Conservation (phyloP, 2,888 invertebrate genomes). For the Oligia fasciuncula region DNA sequence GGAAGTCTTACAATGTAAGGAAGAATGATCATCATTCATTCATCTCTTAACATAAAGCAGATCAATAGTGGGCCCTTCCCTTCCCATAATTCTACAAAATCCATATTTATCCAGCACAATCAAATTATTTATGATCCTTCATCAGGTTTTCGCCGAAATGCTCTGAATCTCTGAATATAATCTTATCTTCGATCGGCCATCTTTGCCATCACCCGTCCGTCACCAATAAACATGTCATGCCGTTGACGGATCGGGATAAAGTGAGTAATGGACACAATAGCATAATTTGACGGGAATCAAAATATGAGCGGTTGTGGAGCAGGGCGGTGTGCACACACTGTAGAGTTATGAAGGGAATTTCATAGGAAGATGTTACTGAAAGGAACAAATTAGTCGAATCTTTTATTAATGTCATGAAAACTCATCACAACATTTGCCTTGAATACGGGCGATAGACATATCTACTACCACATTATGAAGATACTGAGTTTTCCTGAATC, state of each 20-base stretch:
- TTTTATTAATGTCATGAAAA: not conserved
- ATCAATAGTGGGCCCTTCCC: constrained; percentile 6
- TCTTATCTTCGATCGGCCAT: constrained; percentile 82
- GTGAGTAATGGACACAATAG: constrained; percentile 82
- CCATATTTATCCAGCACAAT: constrained; percentile 56
- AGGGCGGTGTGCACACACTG: constrained; percentile 49
- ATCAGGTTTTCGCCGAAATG: constrained; percentile 69
- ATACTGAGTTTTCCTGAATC: not conserved
- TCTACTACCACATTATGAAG: not conserved
- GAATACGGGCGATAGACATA: not conserved
- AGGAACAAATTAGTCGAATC: not conserved
- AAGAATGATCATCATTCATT: not conserved
- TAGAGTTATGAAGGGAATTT: not conserved
- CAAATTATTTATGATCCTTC: constrained; percentile 68
- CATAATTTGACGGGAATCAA: constrained; percentile 86
- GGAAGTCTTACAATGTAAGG: not conserved
- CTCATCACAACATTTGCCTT: not conserved
- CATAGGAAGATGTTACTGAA: not conserved
- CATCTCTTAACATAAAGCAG: constrained; percentile 26
- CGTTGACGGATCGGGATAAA: constrained; percentile 79
- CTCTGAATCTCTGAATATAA: constrained; percentile 78
- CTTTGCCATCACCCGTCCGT: constrained; percentile 71
- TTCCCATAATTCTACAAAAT: constrained; percentile 44
- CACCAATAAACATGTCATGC: constrained; percentile 87
- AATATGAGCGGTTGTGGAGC: constrained; percentile 68